These are phyloP conservation scores for Drosophila insularis DNA, from an alignment of 1,140 invertebrate genomes.

Conservation along the genomic window DNA sequence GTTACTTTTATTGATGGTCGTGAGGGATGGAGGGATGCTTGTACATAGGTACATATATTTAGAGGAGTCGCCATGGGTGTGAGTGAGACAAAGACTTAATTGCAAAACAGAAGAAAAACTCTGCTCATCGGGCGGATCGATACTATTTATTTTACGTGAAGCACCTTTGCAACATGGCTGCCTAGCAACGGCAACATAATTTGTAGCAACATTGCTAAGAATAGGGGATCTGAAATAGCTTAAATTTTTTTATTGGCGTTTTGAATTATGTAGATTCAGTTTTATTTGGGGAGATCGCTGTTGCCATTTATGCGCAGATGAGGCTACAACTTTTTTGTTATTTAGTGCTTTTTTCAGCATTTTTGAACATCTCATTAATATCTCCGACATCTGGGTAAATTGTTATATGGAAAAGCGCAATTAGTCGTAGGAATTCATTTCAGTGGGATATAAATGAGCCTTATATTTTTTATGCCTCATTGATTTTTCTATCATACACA, in stretches of 20 bases:
- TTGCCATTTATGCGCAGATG: no score
- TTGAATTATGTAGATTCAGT: not conserved
- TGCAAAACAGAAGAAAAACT: not conserved
- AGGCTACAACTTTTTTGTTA: no score
- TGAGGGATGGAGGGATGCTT: not conserved
- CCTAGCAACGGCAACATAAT: not conserved
- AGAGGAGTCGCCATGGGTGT: not conserved
- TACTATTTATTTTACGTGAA: constrained; percentile 2
- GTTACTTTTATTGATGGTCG: constrained; percentile 7
- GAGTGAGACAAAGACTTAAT: constrained; percentile 8
- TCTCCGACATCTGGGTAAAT: no score
- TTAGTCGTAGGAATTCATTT: no score
- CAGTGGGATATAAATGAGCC: no score
- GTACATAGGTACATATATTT: no score
- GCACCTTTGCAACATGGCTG: constrained; percentile 1
- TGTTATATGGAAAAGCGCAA: no score
- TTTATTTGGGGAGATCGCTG: no score
- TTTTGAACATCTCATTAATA: no score
- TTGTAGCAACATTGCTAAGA: not conserved
- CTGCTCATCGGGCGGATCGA: not conserved
- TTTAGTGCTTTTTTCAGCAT: no score
- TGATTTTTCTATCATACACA: no score
- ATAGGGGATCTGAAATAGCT: not conserved
- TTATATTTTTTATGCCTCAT: no score
- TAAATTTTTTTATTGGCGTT: not conserved